Evolutionary conservation across 2,888 invertebrate species (phyloP).

Genomic region (Acronicta alni): DNA sequence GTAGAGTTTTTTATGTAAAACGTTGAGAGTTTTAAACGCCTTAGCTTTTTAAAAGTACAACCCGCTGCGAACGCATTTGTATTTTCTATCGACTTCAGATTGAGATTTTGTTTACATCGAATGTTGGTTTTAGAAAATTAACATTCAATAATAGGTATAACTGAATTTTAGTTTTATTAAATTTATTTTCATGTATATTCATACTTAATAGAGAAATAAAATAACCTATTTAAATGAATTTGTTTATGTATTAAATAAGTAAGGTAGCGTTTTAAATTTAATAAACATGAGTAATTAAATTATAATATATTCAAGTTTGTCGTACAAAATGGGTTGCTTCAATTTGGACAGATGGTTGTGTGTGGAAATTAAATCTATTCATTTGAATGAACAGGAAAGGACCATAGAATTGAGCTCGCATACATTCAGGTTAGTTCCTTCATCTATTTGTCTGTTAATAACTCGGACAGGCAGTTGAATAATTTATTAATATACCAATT

Average conservation of each 20-base stretch:
- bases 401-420: constrained; percentile 39
- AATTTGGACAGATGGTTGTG: constrained; percentile 50
- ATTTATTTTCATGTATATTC: constrained; percentile 40
- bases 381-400: constrained; percentile 53
- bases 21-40: constrained; percentile 78
- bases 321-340: constrained; percentile 28
- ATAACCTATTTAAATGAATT: constrained; percentile 51
- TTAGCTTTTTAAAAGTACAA: constrained; percentile 75
- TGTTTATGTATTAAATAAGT: constrained; percentile 25
- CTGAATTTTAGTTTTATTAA: constrained; percentile 49
- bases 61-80: constrained; percentile 67
- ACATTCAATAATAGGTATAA: constrained; percentile 59
- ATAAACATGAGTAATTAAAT: constrained; percentile 40
- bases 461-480: constrained; percentile 2
- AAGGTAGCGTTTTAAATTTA: constrained; percentile 41
- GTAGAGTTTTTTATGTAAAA: constrained; percentile 82
- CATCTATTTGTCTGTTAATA: constrained; percentile 22
- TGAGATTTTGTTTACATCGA: constrained; percentile 53
- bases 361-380: constrained; percentile 54
- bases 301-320: constrained; percentile 38
- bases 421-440: constrained; percentile 27
- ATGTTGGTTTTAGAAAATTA: constrained; percentile 59
- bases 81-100: constrained; percentile 61
- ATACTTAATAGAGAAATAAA: constrained; percentile 53
- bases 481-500: constrained; percentile 1